Evolutionary conservation across 2,888 invertebrate genomes (phyloP).

Genomic region (Pimpla rufipes): DNA sequence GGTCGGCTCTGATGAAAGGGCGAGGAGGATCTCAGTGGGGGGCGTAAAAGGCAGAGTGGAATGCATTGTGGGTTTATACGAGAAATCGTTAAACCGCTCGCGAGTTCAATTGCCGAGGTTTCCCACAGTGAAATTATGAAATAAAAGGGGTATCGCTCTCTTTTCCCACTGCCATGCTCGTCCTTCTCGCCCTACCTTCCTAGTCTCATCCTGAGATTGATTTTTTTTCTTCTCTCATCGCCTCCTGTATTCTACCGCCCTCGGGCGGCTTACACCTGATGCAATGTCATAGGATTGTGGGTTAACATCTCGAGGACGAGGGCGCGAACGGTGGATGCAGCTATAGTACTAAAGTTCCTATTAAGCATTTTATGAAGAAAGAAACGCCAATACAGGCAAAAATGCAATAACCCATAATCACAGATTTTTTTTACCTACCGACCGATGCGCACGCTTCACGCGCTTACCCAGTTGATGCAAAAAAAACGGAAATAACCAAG

Average conservation of each 20-base stretch:
- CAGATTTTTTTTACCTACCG: too few relatives aligned
- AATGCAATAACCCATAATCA: not conserved
- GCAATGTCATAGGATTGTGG: conserved; percentile 11
- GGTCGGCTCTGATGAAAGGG: conserved; percentile 5
- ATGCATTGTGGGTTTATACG: conserved; percentile 32
- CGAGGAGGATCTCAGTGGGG: not conserved
- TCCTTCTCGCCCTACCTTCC: not conserved
- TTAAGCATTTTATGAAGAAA: not conserved
- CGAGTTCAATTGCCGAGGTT: conserved; percentile 25
- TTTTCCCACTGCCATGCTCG: not conserved
- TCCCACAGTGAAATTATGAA: conserved; percentile 10
- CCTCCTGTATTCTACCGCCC: not conserved
- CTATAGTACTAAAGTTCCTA: not conserved
- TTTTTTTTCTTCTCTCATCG: conserved; percentile 20
- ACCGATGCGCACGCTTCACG: too few relatives aligned
- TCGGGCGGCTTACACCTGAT: not conserved
- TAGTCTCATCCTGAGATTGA: conserved; percentile 14
- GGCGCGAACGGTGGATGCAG: too few relatives aligned
- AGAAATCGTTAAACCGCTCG: conserved; percentile 36
- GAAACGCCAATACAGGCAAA: not conserved
- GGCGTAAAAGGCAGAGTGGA: conserved; percentile 8
- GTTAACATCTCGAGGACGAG: not conserved
- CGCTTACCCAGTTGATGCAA: too few relatives aligned
- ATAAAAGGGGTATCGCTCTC: conserved; percentile 16
- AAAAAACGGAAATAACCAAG: too few relatives aligned